Base-by-base conservation (phyloP, 1,140 invertebrate genomes). In the Diachasma alloeum region DNA sequence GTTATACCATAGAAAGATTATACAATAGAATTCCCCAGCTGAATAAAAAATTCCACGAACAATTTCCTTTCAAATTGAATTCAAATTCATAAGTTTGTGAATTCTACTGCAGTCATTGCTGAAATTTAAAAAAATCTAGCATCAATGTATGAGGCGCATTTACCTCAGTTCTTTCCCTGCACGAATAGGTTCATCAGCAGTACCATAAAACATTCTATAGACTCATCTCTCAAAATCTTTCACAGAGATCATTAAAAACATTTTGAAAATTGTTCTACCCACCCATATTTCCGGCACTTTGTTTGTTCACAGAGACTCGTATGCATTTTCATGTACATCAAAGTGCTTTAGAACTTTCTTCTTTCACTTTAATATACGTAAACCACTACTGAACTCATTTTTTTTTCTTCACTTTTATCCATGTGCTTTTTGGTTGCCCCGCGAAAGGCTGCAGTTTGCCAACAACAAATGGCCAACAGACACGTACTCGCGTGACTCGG, bases 391-490 rank as follows among this genome's bases (percentile, higher is more conserved):
- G 13, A 36, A 72, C 71, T 72, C 22, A 26, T 17, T 56, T 72
- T 37, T 19, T 19, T 72, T 46, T 46, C 22, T 53, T 31, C 10
- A 67, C 24, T 26, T 26, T 39, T 69, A 69, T 69, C 59, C 59
- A 69, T 69, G 48, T 72, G 46, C 48, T 72, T 72, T 72, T 48
- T 48, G 53, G 26, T 72, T 59, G 71, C 46, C 71, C 13, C 70
- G 71, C 26, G 71, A 53, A 36, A 37, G 71, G 39, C 59, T 63
- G 24, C 59, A 63, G 59, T 72, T 72, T 72, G 36, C 48, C 44
- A 48, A 72, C 71, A 72, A 72, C 71, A 72, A 72, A 72, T 72
- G 71, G 71, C 36, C 71, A 48, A 72, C 71, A 59, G 71, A 72
- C 71, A 72, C 71, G 71, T 56, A 31, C 5, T 72, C 53, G 71